Percentiles rank a stretch among this genome's conserved stretches.
These are phyloP conservation scores for Rhinatrema bivittatum DNA, from an alignment of 2,797 vertebrate species.

Conservation along the genomic window DNA sequence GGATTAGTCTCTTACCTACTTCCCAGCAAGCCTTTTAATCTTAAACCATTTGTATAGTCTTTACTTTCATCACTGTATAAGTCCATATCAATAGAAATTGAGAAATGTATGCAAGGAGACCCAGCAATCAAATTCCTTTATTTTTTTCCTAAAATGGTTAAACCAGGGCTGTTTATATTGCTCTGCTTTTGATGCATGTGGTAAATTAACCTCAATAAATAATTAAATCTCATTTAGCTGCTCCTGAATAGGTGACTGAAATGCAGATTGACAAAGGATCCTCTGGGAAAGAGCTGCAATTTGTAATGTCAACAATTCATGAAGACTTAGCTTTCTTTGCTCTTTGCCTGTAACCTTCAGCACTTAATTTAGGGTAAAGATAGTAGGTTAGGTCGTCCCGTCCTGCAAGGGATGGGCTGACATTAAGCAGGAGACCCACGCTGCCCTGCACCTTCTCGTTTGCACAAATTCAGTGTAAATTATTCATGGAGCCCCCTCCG, in stretches of 20 bases:
- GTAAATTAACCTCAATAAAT: neutral
- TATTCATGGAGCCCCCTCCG: no score
- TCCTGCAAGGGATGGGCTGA: neutral
- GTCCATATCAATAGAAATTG: neutral
- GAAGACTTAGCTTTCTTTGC: neutral
- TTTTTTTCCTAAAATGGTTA: neutral
- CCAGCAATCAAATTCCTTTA: neutral
- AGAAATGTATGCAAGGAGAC: neutral
- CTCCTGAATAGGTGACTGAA: accelerated
- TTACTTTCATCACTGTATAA: no score
- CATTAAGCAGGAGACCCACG: no score
- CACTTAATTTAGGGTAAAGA: neutral
- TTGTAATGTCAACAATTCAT: neutral
- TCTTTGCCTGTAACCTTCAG: neutral
- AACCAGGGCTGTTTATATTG: neutral
- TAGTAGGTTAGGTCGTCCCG: neutral
- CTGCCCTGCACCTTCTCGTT: no score
- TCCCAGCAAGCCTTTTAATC: no score
- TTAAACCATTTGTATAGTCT: no score
- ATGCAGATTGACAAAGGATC: neutral
- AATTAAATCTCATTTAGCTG: neutral
- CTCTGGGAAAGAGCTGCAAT: neutral
- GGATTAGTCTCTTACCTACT: no score
- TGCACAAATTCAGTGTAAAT: no score
- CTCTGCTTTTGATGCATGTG: neutral